Percentiles rank a stretch among this genome's conserved stretches.
Evolutionary conservation across 2,888 invertebrate species (phyloP).

Genomic region (Artemia sp.): DNA sequence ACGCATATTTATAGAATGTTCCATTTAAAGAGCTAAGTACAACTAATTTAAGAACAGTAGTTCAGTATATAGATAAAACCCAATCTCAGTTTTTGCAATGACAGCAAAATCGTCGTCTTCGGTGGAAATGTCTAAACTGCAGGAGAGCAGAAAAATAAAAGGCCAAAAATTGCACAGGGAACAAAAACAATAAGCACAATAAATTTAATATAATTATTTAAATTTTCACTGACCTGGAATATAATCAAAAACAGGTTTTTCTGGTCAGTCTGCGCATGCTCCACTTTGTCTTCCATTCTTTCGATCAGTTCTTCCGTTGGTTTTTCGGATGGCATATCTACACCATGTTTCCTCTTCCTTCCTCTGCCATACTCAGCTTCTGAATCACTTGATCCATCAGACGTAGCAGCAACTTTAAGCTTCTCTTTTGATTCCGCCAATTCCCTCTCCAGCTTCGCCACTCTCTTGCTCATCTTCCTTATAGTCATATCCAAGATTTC

Average conservation of each 20-base stretch:
- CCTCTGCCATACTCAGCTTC: slow-evolving; percentile 40
- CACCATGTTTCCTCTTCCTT: slow-evolving; percentile 28
- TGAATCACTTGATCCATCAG: slow-evolving; percentile 46
- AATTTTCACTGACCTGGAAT: slow-evolving; percentile 49
- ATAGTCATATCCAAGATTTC: slow-evolving; percentile 89
- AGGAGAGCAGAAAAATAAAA: not conserved
- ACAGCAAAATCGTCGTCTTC: not conserved
- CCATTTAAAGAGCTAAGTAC: too few species aligned
- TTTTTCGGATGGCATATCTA: slow-evolving; percentile 38
- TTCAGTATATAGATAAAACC: not conserved
- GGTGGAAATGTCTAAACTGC: not conserved
- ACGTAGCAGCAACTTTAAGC: slow-evolving; percentile 52
- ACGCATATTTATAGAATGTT: too few species aligned
- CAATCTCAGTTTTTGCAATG: not conserved
- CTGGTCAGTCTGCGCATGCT: slow-evolving; percentile 86
- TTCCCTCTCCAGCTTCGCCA: slow-evolving; percentile 57
- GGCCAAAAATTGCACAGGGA: too few species aligned
- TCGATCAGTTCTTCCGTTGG: slow-evolving; percentile 73
- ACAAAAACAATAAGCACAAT: slow-evolving; percentile 9
- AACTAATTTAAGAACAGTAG: not conserved
- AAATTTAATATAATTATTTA: not conserved
- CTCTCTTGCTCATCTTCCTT: slow-evolving; percentile 89
- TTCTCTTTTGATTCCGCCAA: slow-evolving; percentile 70
- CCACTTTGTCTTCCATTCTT: slow-evolving; percentile 84
- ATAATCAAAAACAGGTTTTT: slow-evolving; percentile 91